Evolutionary conservation across 2,888 invertebrate genomes (phyloP), one percentile per base, ranked within the genome.

Genomic region (Watsonalla binaria): DNA sequence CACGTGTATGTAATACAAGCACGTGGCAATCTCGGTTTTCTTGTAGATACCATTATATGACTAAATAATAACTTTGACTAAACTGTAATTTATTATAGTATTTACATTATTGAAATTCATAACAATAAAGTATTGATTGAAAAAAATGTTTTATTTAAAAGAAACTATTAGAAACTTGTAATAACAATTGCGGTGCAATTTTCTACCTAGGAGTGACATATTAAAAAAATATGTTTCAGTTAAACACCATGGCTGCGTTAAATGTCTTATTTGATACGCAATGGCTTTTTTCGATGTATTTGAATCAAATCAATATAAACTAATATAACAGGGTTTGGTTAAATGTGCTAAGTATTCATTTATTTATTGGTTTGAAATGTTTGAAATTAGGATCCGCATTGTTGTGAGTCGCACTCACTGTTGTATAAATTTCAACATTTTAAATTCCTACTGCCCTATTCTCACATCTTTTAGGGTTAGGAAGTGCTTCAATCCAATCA

Each of bases 361-460:
- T 5, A 8, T 5, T 37, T 7, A 7, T 37, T 37, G 6, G 7
- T 37, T 37, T 42, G 11, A 42, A 53, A 88, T 88, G 86, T 66
- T 78, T 58, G 74, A 82, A 78, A 79, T 89, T 61, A 79, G 73
- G 65, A 73, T 89, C 58, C 84, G 89, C 61, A 88, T 68, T n/a
- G 65, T 88, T 59, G 89, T 89, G 70, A 80, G 87, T 76, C 24
- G 1, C 24, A 24, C 24, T 24, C 24, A 24, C 24, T 24, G 2
- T 24, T 24, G 4, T 24, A 24, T n/a, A 24, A 4, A 24, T 24
- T 24, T 1, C 24, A 24, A 24, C 24, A 24, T 24, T 24, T 24
- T 24, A 4, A 24, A 24, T 24, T 24, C 24, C 4, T 24, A 24
- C 24, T 24, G 24, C 4, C 24, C 24, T 24, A 24, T 2, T 24